phyloP scores from a whole-genome alignment of 1,140 invertebrate species.

The Plodia interpunctella region DNA sequence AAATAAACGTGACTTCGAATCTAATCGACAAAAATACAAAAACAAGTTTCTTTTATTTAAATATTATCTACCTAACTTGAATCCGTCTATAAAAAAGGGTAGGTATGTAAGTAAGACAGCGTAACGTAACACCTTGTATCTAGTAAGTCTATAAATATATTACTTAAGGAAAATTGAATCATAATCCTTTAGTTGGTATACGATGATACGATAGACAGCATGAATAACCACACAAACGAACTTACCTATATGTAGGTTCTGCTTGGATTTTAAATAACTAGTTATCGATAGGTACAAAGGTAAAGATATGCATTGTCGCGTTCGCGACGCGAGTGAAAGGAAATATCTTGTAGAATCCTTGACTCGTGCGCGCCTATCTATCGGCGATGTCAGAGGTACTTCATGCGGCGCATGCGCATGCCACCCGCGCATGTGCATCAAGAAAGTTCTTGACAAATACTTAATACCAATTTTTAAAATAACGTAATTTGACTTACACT shows the following conservation, averaged over 20 bases:
- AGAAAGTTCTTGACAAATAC: constrained; percentile 21
- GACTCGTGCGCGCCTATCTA: constrained; percentile 66
- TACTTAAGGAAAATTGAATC: no score
- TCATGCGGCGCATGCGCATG: constrained; percentile 20
- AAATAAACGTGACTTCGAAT: neutral
- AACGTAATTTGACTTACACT: no score
- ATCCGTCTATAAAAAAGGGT: neutral
- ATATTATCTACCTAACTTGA: neutral
- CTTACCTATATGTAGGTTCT: neutral
- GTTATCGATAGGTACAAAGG: constrained; percentile 9
- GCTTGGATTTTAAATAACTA: neutral
- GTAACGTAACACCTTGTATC: no score
- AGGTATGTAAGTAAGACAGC: constrained; percentile 21
- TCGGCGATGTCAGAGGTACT: constrained; percentile 40
- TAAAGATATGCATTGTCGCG: constrained; percentile 57
- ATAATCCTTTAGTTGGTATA: no score
- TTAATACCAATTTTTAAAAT: no score
- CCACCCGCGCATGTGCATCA: constrained; percentile 25
- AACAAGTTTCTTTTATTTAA: neutral
- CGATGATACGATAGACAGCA: no score
- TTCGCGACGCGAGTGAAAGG: constrained; percentile 58
- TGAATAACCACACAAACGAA: no score
- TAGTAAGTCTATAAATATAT: no score
- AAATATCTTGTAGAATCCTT: constrained; percentile 74
- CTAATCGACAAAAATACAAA: neutral